These are phyloP conservation scores for Phengaris arion DNA, from an alignment of 2,888 invertebrate genomes.

Conservation along the genomic window DNA sequence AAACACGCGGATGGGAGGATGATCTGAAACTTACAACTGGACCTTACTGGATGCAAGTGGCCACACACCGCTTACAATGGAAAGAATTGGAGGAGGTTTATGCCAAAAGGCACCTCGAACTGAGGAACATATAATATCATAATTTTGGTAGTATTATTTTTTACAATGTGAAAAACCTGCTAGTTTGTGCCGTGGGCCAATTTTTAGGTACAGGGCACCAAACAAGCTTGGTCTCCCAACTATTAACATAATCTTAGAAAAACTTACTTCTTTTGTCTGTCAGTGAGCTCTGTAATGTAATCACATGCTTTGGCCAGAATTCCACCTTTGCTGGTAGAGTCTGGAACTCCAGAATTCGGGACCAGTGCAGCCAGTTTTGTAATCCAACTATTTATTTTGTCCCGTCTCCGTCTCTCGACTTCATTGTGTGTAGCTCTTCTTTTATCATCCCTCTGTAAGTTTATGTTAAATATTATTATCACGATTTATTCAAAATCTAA, in stretches of 20 bases:
- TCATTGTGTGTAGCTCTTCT: constrained; percentile 96
- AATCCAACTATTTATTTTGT: constrained; percentile 99
- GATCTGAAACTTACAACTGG: too few species aligned
- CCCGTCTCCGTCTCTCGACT: constrained; percentile 94
- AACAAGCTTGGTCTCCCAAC: too few species aligned
- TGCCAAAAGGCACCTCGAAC: too few species aligned
- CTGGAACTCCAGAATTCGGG: constrained; percentile 84
- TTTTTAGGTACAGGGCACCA: too few species aligned
- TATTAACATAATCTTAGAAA: neutral
- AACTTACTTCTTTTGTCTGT: constrained; percentile 84
- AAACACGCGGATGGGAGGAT: too few species aligned
- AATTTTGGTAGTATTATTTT: too few species aligned
- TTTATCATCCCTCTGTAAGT: constrained; percentile 88
- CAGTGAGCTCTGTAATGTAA: constrained; percentile 91
- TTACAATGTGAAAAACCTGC: too few species aligned
- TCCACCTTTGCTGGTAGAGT: constrained; percentile 92
- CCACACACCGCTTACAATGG: too few species aligned
- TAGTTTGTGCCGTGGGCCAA: too few species aligned
- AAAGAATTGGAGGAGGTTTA: too few species aligned
- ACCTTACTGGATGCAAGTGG: too few species aligned
- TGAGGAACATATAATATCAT: too few species aligned
- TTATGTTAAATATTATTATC: neutral
- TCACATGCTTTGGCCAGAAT: constrained; percentile 97
- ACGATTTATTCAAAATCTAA: neutral
- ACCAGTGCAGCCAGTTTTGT: constrained; percentile 93